Evolutionary conservation across 1,140 invertebrate species (phyloP).

Genomic region (Macrosteles quadrilineatus): DNA sequence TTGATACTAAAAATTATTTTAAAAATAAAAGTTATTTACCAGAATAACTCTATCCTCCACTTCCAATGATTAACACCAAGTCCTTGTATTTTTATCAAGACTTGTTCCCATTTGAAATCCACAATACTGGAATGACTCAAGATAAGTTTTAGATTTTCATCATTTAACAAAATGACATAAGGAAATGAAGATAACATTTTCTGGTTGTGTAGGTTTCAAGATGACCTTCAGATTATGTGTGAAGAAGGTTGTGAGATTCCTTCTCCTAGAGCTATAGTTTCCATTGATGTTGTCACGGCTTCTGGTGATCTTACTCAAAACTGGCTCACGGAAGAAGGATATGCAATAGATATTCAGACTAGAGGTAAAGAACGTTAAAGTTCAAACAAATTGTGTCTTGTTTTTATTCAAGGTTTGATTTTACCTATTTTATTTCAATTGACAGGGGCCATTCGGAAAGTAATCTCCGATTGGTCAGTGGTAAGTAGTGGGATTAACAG

Average conservation of each 20-base stretch:
- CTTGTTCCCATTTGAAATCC: no score
- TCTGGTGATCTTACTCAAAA: constrained; percentile 54
- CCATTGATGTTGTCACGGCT: constrained; percentile 55
- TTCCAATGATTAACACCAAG: no score
- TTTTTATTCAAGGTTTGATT: neutral
- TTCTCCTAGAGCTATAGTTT: constrained; percentile 52
- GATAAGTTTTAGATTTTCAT: no score
- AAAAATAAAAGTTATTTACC: no score
- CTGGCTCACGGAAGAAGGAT: constrained; percentile 67
- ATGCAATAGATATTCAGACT: constrained; percentile 58
- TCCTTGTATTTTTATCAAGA: no score
- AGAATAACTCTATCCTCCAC: no score
- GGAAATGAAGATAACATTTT: no score
- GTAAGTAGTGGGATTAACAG: neutral
- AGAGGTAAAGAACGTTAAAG: constrained; percentile 52
- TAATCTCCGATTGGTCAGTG: neutral
- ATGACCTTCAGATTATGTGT: constrained; percentile 59
- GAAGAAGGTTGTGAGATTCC: constrained; percentile 54
- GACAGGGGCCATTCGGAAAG: neutral
- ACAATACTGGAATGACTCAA: no score
- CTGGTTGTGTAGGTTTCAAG: constrained; percentile 52
- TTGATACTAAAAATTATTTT: no score
- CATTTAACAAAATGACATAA: no score
- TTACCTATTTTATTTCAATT: neutral
- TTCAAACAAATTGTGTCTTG: neutral